Evolutionary conservation across 2,888 invertebrate species (phyloP).

Genomic region (Zaprionus obscuricornis): DNA sequence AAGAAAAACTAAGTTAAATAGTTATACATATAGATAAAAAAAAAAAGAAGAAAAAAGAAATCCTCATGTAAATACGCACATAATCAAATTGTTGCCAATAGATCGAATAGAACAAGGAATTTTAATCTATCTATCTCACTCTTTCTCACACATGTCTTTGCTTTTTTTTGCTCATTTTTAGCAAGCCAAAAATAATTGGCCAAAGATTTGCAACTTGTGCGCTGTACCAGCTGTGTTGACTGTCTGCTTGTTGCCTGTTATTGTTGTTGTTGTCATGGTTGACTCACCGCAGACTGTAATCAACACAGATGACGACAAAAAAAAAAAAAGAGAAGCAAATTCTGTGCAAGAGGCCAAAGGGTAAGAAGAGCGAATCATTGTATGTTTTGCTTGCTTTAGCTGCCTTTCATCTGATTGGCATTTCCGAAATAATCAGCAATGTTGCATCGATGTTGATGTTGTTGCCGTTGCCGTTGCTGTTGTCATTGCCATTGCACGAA

Average conservation of each 20-base stretch:
- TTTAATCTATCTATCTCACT: slow-evolving; percentile 18
- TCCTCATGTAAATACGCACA: slow-evolving; percentile 53
- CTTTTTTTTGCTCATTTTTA: slow-evolving; percentile 9
- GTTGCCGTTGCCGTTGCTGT: neutral
- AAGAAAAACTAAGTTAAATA: too few relatives aligned
- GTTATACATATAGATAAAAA: too few relatives aligned
- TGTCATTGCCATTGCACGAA: slow-evolving; percentile 35
- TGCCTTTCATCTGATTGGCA: slow-evolving; percentile 76
- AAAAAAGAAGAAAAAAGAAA: too few relatives aligned
- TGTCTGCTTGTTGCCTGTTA: too few relatives aligned
- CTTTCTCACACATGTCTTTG: neutral
- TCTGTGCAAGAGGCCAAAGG: neutral
- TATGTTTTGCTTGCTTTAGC: slow-evolving; percentile 35
- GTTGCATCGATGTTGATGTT: slow-evolving; percentile 50
- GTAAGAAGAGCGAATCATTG: slow-evolving; percentile 21
- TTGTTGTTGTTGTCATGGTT: too few relatives aligned
- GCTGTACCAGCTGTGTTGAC: slow-evolving; percentile 40
- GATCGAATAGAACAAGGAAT: slow-evolving; percentile 21
- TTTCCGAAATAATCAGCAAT: slow-evolving; percentile 72
- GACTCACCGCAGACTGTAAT: slow-evolving; percentile 48
- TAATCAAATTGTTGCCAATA: slow-evolving; percentile 59
- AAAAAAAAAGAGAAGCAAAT: slow-evolving; percentile 3
- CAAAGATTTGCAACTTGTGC: slow-evolving; percentile 30
- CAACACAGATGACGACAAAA: slow-evolving; percentile 39
- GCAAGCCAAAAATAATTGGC: slow-evolving; percentile 55